These are phyloP conservation scores for Formica selysi DNA, from an alignment of 1,140 invertebrate genomes.

Conservation along the genomic window DNA sequence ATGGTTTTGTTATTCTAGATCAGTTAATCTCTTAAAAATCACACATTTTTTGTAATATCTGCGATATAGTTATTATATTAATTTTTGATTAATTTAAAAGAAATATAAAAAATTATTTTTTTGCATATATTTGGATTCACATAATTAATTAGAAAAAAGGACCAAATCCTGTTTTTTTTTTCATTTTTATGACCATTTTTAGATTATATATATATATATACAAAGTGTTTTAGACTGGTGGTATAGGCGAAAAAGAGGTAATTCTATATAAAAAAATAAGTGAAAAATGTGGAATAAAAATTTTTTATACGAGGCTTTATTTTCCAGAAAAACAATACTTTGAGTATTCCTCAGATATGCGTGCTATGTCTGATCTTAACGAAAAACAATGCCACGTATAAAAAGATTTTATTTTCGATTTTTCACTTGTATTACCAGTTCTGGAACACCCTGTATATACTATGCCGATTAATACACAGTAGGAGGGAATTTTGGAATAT, in stretches of 20 bases:
- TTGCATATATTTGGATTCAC: neutral
- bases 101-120: neutral
- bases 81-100: neutral
- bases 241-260: too few relatives aligned
- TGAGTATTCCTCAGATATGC: too few relatives aligned
- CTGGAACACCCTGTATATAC: too few relatives aligned
- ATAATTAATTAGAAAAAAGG: neutral
- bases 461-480: neutral
- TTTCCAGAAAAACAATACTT: too few relatives aligned
- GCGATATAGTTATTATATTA: neutral
- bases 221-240: too few relatives aligned
- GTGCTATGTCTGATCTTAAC: too few relatives aligned
- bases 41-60: neutral
- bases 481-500: neutral
- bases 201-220: neutral
- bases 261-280: too few relatives aligned
- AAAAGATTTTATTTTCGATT: too few relatives aligned
- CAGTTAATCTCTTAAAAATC: neutral
- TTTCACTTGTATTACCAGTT: too few relatives aligned
- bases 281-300: too few relatives aligned
- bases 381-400: too few relatives aligned
- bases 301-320: too few relatives aligned
- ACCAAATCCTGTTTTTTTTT: neutral
- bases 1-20: neutral
- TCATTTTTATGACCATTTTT: constrained; percentile 12